Base-by-base conservation (phyloP, 2,888 invertebrate species). In the Plebejus anna region DNA sequence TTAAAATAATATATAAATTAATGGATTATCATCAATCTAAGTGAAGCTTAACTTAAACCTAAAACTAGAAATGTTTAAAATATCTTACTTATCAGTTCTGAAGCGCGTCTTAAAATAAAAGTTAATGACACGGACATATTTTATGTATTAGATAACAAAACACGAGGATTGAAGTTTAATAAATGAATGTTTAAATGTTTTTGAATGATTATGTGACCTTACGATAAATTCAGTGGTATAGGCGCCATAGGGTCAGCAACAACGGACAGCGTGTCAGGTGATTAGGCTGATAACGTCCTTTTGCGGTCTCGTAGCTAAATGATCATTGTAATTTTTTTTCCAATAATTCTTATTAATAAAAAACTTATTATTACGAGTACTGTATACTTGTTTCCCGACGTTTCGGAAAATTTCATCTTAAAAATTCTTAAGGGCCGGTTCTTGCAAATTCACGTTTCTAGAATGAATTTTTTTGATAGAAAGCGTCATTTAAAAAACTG, bases 191-290 rank as follows among this genome's bases (percentile, higher is more conserved):
- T 51, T 51, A 6, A 16, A 73, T 73, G 73, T 73, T 73, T 32
- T 3, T 32, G 5, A 73, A 73, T 73, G 47, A 73, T 38, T 73
- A 32, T 16, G 11, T 36, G 47, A 73, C 73, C 73, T 51, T 13
- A 22, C 6, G 55, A 72, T 72, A 72, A 51, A n/a, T 73, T 73
- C 73, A 55, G 28, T 28, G n/a, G 71, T 71, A 71, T 73, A 55
- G 73, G 73, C 73, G 73, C 73, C 73, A 22, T 42, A 22, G 72
- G 28, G 47, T 72, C 42, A 72, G 22, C 0, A 22, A 4, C 28
- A 47, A 51, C 72, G 47, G 72, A 72, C 47, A 11, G 47, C 22
- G 47, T 72, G 72, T 22, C 47, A 72, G n/a, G 11, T 72, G 42
- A 42, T 28, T 61, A 42, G 7, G 47, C 22, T 1, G 72, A 72